These are phyloP conservation scores for Melopsittacus undulatus DNA, from an alignment of 2,797 vertebrate species.

Conservation along the genomic window DNA sequence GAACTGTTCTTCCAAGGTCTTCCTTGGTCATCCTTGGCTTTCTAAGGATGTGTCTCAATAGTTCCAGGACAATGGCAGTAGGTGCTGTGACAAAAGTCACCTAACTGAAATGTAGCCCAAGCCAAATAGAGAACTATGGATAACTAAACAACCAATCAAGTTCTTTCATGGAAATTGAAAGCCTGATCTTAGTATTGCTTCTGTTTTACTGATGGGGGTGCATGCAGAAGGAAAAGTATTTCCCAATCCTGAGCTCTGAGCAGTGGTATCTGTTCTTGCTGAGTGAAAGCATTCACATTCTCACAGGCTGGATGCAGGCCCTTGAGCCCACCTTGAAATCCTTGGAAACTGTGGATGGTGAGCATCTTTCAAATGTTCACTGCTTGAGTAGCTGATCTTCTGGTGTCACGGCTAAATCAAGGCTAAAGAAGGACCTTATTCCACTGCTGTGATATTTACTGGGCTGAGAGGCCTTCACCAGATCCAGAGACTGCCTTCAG, in stretches of 20 bases:
- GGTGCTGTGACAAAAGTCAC: not conserved
- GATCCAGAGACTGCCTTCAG: not conserved
- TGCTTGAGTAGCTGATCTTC: not conserved
- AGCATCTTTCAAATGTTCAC: not conserved
- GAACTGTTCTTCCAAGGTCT: not conserved
- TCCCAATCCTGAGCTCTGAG: not conserved
- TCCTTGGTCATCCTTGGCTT: not conserved
- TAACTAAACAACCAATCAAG: not conserved
- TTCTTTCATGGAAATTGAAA: not conserved
- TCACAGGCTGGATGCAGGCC: not conserved
- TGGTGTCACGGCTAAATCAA: not conserved
- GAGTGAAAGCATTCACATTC: not conserved
- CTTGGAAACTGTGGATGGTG: not conserved
- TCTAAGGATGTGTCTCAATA: not conserved
- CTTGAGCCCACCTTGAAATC: not conserved
- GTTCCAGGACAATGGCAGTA: not conserved
- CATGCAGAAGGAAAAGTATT: not conserved
- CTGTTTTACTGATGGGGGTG: not conserved
- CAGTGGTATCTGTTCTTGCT: not conserved
- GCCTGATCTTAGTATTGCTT: not conserved
- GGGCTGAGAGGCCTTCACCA: not conserved
- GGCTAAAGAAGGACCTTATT: not conserved
- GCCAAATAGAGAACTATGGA: not conserved
- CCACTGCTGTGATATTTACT: not conserved
- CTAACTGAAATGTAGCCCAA: not conserved